Conservation (phyloP, 2,888 invertebrate genomes). For the Cryptophagus acutangulus region DNA sequence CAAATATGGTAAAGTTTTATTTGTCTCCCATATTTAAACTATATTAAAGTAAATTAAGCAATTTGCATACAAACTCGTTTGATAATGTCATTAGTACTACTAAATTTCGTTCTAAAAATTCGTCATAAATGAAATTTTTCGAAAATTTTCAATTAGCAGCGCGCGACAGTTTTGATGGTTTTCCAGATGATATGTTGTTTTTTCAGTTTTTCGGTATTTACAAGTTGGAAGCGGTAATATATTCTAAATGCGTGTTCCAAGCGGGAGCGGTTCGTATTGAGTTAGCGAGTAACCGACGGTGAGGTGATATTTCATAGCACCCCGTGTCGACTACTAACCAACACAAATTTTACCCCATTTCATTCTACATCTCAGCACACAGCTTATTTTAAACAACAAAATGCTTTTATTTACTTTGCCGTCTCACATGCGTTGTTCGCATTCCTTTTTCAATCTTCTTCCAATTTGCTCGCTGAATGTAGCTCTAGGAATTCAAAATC, state of each 20-base stretch:
- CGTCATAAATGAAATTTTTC: too few species aligned
- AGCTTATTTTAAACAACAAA: conserved; percentile 27
- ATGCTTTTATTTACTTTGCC: too few species aligned
- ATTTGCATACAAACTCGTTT: conserved; percentile 6
- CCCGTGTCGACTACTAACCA: conserved; percentile 37
- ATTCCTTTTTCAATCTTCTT: too few species aligned
- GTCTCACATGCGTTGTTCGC: too few species aligned
- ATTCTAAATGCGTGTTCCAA: conserved; percentile 33
- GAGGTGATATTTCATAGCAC: conserved; percentile 37
- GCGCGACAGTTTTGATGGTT: too few species aligned
- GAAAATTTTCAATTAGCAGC: too few species aligned
- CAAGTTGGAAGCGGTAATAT: conserved; percentile 21
- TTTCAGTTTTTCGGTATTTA: conserved; percentile 25
- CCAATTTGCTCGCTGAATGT: too few species aligned
- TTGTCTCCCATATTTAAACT: conserved; percentile 30
- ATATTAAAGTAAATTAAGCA: too few species aligned
- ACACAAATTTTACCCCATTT: conserved; percentile 30
- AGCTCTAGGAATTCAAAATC: too few species aligned
- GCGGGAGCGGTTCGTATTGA: conserved; percentile 34
- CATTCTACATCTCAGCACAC: conserved; percentile 24
- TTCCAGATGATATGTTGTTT: conserved; percentile 16
- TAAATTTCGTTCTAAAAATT: too few species aligned
- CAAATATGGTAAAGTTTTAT: conserved; percentile 27
- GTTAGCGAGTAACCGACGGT: conserved; percentile 37
- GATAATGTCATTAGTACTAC: too few species aligned